A percentile compares a stretch with the other conserved stretches of the same genome.
phyloP scores from a whole-genome alignment of 2,113 vertebrate species.

The Dryoscopus gambensis region DNA sequence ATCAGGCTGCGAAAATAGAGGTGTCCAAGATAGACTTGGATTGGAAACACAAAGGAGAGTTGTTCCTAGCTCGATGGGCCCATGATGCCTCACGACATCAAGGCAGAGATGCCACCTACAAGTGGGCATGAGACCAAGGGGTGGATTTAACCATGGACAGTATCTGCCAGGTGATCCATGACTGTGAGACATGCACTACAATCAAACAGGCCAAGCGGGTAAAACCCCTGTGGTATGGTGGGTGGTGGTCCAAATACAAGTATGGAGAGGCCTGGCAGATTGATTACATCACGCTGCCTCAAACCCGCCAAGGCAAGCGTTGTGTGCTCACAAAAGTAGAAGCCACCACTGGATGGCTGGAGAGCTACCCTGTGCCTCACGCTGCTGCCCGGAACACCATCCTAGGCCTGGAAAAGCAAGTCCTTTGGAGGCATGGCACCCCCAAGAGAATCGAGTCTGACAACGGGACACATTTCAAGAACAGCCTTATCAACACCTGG shows the following conservation, averaged over 20 bases:
- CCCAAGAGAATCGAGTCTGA: background rate
- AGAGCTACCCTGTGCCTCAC: background rate
- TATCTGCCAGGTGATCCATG: background rate
- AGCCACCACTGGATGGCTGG: background rate
- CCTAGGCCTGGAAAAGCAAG: background rate
- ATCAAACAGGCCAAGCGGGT: background rate
- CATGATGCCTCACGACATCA: background rate
- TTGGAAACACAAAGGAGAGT: background rate
- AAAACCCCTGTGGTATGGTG: background rate
- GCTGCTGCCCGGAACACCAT: background rate
- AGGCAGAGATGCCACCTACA: background rate
- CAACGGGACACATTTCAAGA: background rate
- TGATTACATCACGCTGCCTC: background rate
- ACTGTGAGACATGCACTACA: fast-evolving
- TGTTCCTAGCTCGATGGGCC: background rate
- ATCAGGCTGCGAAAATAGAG: background rate
- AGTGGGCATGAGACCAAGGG: background rate
- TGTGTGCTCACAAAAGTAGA: background rate
- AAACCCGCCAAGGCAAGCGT: background rate
- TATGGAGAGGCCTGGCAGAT: background rate
- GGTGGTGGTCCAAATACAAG: background rate
- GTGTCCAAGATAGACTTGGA: background rate
- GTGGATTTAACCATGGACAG: background rate
- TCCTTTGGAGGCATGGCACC: background rate
- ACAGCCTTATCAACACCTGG: background rate